These are phyloP conservation scores for Alosa sapidissima DNA, from an alignment of 2,797 vertebrate species.

Conservation along the genomic window DNA sequence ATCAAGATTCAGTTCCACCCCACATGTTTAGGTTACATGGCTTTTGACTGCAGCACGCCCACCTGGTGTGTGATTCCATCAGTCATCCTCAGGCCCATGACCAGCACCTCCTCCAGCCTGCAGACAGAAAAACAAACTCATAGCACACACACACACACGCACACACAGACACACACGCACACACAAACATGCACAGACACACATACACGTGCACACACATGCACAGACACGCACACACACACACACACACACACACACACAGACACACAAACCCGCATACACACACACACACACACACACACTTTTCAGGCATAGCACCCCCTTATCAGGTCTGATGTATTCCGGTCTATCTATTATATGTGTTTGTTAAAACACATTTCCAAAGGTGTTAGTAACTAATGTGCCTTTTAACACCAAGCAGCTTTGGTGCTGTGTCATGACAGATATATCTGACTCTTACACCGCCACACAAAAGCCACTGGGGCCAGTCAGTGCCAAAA, in stretches of 20 bases:
- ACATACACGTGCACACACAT: not conserved
- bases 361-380: not conserved
- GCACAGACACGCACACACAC: not conserved
- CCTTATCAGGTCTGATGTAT: not conserved
- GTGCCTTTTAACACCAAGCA: not conserved
- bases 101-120: slow-evolving; percentile 89
- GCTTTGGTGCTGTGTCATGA: not conserved
- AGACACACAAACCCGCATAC: not conserved
- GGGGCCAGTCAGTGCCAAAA: not conserved
- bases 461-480: not conserved
- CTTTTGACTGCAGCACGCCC: slow-evolving; percentile 29
- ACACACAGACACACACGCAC: not conserved
- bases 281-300: not conserved
- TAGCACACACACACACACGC: not conserved
- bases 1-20: not conserved
- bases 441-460: not conserved
- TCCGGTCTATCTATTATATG: not conserved
- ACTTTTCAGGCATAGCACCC: not conserved
- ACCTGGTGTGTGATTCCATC: slow-evolving; percentile 85
- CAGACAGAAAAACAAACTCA: slow-evolving; percentile 3
- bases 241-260: not conserved
- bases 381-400: not conserved
- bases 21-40: not conserved
- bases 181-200: not conserved
- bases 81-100: slow-evolving; percentile 84